Conservation (phyloP, 1,140 invertebrate species). For the Chrysomallon squamiferum region DNA sequence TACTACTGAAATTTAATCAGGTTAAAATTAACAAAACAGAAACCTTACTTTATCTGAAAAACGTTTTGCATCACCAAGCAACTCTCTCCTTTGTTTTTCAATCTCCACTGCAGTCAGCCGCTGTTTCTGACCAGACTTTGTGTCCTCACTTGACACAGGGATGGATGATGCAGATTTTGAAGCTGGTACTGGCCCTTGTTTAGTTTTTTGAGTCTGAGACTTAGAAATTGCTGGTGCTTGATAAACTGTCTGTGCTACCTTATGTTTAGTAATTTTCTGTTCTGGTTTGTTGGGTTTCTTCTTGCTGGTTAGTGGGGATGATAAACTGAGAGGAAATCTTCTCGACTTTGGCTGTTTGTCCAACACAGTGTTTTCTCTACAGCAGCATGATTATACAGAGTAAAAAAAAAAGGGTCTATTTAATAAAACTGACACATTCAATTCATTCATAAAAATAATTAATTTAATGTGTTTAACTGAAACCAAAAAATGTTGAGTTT, state of each 20-base stretch:
- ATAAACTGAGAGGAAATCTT: slow-evolving; percentile 38
- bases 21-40: too few species aligned
- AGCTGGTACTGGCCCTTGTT: neutral
- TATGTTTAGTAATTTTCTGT: slow-evolving; percentile 4
- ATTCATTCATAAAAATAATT: too few species aligned
- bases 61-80: slow-evolving; percentile 10
- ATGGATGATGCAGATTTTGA: neutral
- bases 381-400: too few species aligned
- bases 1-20: too few species aligned
- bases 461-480: too few species aligned
- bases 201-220: neutral
- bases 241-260: neutral
- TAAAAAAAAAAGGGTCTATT: too few species aligned
- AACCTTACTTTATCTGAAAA: slow-evolving; percentile 6
- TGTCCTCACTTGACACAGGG: neutral
- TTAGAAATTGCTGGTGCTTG: neutral
- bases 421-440: too few species aligned
- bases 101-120: slow-evolving; percentile 5
- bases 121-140: neutral
- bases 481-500: too few species aligned
- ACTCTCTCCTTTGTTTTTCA: slow-evolving; percentile 18
- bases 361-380: slow-evolving; percentile 25
- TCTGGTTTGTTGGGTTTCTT: slow-evolving; percentile 24
- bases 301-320: slow-evolving; percentile 30
- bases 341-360: slow-evolving; percentile 39